Percentiles rank a stretch among this genome's conserved stretches.
Evolutionary conservation across 2,888 invertebrate genomes (phyloP).

Genomic region (Matsumyia berberina): DNA sequence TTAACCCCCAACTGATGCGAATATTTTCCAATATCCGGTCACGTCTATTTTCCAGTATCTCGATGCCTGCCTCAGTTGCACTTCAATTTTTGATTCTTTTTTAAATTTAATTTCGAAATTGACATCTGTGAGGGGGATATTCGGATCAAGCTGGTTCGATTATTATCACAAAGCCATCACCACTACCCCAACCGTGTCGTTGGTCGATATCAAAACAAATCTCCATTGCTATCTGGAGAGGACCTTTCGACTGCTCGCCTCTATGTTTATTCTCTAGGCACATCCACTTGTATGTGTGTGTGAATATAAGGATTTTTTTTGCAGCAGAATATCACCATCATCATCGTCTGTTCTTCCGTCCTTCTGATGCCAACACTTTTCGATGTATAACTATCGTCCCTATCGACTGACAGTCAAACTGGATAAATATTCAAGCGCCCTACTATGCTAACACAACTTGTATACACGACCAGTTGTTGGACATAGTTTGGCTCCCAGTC

Average conservation of each 20-base stretch:
- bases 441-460: slow-evolving; percentile 51
- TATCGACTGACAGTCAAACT: slow-evolving; percentile 44
- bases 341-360: background rate
- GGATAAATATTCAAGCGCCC: slow-evolving; percentile 56
- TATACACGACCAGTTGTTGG: slow-evolving; percentile 18
- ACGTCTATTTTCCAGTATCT: slow-evolving; percentile 38
- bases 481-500: slow-evolving; percentile 5
- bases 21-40: slow-evolving; percentile 45
- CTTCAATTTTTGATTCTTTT: slow-evolving; percentile 44
- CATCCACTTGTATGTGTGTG: slow-evolving; percentile 6
- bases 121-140: slow-evolving; percentile 48
- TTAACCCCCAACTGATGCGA: background rate
- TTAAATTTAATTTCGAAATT: slow-evolving; percentile 47
- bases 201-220: slow-evolving; percentile 47
- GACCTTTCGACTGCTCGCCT: slow-evolving; percentile 45
- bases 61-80: slow-evolving; percentile 16
- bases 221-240: slow-evolving; percentile 35
- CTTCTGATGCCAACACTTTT: background rate
- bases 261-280: slow-evolving; percentile 8
- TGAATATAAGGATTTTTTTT: slow-evolving; percentile 18
- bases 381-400: background rate
- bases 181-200: background rate
- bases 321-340: slow-evolving; percentile 22
- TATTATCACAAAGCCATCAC: slow-evolving; percentile 11
- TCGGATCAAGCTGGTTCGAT: slow-evolving; percentile 29